Evolutionary conservation across 1,140 invertebrate species (phyloP), one percentile per base, ranked within the genome.

Genomic region (Platorchestia sp.): DNA sequence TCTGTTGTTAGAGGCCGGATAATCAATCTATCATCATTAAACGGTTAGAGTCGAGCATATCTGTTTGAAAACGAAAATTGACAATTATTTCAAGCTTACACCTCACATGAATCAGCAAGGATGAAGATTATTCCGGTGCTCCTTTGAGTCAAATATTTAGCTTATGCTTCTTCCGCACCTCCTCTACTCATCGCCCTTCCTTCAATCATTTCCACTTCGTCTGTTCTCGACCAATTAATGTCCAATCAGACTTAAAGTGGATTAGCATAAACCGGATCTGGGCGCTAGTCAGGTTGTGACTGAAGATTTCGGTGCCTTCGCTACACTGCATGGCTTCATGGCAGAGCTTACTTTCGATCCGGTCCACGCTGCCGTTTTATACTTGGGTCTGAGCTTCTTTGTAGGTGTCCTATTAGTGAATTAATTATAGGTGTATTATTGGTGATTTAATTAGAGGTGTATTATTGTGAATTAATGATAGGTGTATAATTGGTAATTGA

Each of bases 241-340:
- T 93, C 91, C 91, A 93, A 93, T 93, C 91, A 93, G 45, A 93
- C 45, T 93, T 90, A 93, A 93, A 93, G 44, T 93, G 45, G 91
- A 93, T 93, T 93, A 93, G 91, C 91, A 93, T 93, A 45, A 93
- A 93, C 43, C 45, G 43, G 91, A 93, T 93, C 91, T 44, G 10
- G 36, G 91, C 40, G 45, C 91, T 27, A 44, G 41, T 44, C 40
- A 40, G 43, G 91, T 19, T 47, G 91, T 93, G 91, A 93, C 44
- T 93, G 45, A 36, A 93, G 91, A 93, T 93, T 93, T 93, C 45
- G 91, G 6, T 47, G 91, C 45, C 45, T 47, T n/a, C 10, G 91
- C 43, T 40, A 40, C 14, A 44, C 14, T n/a, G n/a, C n/a, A n/a
- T 14, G 91, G 43, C 10, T 47, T 47, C 45, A n/a, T 93, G 3